These are phyloP conservation scores for Armadillidium nasatum DNA, from an alignment of 1,140 invertebrate genomes.

Conservation along the genomic window DNA sequence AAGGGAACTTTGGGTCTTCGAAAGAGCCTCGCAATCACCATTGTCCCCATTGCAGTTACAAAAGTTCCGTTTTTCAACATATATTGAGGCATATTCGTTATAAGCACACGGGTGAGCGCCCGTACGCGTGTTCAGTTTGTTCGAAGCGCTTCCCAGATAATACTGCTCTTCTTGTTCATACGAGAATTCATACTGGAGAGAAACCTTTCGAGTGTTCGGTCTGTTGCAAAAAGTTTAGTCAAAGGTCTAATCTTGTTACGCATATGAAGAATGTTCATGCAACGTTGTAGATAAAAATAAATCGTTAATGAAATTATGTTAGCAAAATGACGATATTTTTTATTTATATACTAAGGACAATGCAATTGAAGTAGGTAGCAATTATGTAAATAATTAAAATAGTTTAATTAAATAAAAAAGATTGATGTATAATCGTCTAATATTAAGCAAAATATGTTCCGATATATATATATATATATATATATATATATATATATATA, in stretches of 20 bases:
- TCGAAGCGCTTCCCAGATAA: conserved; percentile 60
- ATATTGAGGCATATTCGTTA: conserved; percentile 69
- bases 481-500: too few species aligned
- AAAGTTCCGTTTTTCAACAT: conserved; percentile 59
- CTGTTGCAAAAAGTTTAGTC: background rate
- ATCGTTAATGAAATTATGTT: background rate
- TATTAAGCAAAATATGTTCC: too few species aligned
- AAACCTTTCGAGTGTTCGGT: conserved; percentile 17
- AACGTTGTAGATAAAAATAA: background rate
- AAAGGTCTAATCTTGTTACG: conserved; percentile 8
- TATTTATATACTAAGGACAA: background rate
- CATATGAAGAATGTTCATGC: conserved; percentile 14
- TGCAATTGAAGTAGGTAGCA: too few species aligned
- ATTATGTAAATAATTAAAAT: too few species aligned
- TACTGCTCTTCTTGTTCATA: conserved; percentile 48
- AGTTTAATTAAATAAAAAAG: too few species aligned
- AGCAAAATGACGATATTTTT: conserved; percentile 9
- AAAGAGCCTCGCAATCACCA: conserved; percentile 18
- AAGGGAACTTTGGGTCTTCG: too few species aligned
- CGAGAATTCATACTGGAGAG: conserved; percentile 23
- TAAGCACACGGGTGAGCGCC: conserved; percentile 80
- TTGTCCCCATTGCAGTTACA: conserved; percentile 51
- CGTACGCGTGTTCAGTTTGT: conserved; percentile 73
- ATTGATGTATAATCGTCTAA: too few species aligned
- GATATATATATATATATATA: too few species aligned